Evolutionary conservation across 2,888 invertebrate species (phyloP), one percentile per base, ranked within the genome.

Genomic region (Maniola hyperantus): DNA sequence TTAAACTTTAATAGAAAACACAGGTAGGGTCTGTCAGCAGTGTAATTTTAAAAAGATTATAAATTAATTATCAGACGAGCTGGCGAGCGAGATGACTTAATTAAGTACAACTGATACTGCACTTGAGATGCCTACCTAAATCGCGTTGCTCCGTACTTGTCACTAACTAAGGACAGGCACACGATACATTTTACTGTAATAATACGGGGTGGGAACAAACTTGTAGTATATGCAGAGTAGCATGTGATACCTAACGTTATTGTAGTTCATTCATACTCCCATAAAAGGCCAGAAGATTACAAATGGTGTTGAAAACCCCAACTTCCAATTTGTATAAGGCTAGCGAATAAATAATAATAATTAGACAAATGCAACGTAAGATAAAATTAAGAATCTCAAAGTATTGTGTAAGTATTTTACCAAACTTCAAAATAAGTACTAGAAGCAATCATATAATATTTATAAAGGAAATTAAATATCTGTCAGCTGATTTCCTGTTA

Each of bases 331-430:
- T 82, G 76, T 75, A 74, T 88, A 87, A 89, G 83, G 78, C 77
- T 90, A 90, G 88, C 76, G 76, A 83, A 83, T 89, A 88, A 51
- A 46, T 46, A 15, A 46, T 46, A 15, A 46, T 26, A 13, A 87
- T 85, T 90, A 90, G 89, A 83, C 76, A 86, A 87, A 85, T 87
- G 90, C 90, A 85, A 87, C 85, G 89, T 91, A 90, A 90, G 89
- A 89, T 90, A 88, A 72, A 70, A 84, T 81, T 79, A 80, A 80
- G 84, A 81, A 73, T 90, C 88, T 90, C 87, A 87, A 88, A 89
- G 91, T 91, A 91, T 90, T 91, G 85, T 84, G 82, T 91, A 91
- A 91, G 91, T 91, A 91, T 91, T 92, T 91, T 91, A 91, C 88
- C 88, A 85, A 89, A 87, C 84, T 83, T 85, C 85, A 85, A 78